phyloP scores from a whole-genome alignment of 2,113 vertebrate species.

The Mastomys natalensis region DNA sequence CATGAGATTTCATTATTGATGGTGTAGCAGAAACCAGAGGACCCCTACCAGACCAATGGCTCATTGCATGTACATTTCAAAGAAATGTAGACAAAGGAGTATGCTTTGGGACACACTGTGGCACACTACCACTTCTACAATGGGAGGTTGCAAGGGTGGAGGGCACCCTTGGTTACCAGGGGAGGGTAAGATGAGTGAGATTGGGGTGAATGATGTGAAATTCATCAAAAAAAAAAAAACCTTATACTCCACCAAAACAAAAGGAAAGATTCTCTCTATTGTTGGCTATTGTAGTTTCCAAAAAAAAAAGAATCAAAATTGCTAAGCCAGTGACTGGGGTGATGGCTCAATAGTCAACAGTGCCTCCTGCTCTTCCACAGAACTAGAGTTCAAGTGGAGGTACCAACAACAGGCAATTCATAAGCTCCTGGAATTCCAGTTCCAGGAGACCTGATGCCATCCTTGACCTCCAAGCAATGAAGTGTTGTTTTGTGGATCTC shows the following conservation, averaged over 20 bases:
- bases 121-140: too few relatives aligned
- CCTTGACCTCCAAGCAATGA: background rate
- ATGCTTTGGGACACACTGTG: too few relatives aligned
- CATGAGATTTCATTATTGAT: too few relatives aligned
- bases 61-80: too few relatives aligned
- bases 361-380: background rate
- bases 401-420: background rate
- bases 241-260: slow-evolving; percentile 1
- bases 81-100: too few relatives aligned
- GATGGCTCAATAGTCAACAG: too few relatives aligned
- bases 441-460: background rate
- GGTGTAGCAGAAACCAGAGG: too few relatives aligned
- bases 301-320: slow-evolving; percentile 25
- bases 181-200: too few relatives aligned
- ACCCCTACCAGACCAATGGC: too few relatives aligned
- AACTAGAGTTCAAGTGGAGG: background rate
- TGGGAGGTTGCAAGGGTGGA: too few relatives aligned
- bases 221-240: background rate
- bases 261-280: background rate
- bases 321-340: background rate
- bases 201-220: too few relatives aligned
- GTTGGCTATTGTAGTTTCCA: background rate
- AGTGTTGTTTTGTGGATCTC: background rate
- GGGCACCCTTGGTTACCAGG: too few relatives aligned
- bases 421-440: background rate